Evolutionary conservation across 2,113 vertebrate genomes (phyloP).

Genomic region (Channa argus): DNA sequence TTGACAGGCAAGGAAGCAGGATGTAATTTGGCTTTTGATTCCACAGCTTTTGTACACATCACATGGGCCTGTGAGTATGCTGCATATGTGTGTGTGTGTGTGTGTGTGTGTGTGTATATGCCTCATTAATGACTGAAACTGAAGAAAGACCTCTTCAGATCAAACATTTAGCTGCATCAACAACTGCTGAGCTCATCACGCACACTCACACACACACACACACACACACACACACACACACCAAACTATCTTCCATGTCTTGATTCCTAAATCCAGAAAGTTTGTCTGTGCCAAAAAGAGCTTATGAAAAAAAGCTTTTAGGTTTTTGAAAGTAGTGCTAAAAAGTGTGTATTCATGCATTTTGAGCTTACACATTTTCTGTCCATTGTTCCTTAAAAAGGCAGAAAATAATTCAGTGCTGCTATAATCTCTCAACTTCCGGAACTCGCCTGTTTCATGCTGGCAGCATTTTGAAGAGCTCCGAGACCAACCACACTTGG

Average conservation of each 20-base stretch:
- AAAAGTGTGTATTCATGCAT: slow-evolving; percentile 28
- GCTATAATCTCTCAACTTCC: too few relatives aligned
- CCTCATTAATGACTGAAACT: slow-evolving; percentile 67
- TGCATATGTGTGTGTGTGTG: slow-evolving; percentile 17
- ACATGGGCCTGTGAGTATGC: neutral
- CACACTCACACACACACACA: neutral
- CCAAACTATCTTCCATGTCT: slow-evolving; percentile 34
- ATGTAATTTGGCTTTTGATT: slow-evolving; percentile 45
- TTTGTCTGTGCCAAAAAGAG: slow-evolving; percentile 50
- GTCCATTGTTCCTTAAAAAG: neutral
- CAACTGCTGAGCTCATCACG: slow-evolving; percentile 53
- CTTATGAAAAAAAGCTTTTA: slow-evolving; percentile 40
- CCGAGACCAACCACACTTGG: too few relatives aligned
- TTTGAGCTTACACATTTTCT: neutral
- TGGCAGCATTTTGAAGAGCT: too few relatives aligned
- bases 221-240: neutral
- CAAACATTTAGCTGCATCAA: slow-evolving; percentile 70
- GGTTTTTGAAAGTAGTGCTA: slow-evolving; percentile 42
- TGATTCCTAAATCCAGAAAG: slow-evolving; percentile 47
- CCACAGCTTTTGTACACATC: slow-evolving; percentile 28
- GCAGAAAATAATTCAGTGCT: neutral
- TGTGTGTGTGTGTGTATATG: neutral
- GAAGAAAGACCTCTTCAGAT: slow-evolving; percentile 51
- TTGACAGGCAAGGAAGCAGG: slow-evolving; percentile 41
- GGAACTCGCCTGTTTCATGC: too few relatives aligned